Evolutionary conservation across 92 coral and sea anemone genomes (phyloP).

Genomic region (Heliopora coerulea): DNA sequence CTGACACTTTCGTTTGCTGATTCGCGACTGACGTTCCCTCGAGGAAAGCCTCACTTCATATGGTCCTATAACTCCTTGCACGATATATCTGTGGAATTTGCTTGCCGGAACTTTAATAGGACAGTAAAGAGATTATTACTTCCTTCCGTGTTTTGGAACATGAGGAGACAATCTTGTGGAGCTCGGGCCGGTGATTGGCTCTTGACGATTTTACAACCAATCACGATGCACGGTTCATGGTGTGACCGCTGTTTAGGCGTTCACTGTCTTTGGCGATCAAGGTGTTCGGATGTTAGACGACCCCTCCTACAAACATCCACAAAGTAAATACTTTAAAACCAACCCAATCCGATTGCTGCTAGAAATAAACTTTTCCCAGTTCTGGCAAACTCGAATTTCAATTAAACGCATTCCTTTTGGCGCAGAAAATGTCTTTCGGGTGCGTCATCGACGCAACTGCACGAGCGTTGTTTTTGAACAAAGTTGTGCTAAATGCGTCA

Average conservation of each 20-base stretch:
- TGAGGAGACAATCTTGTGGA: constrained; percentile 7
- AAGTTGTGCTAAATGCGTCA: background rate
- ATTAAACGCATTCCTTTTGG: background rate
- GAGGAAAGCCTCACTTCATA: background rate
- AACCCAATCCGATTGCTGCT: constrained; percentile 29
- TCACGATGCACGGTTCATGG: constrained; percentile 33
- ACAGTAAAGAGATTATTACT: constrained; percentile 20
- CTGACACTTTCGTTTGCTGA: background rate
- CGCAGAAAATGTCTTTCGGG: background rate
- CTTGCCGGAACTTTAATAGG: constrained; percentile 17
- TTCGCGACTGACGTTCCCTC: background rate
- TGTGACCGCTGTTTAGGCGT: background rate
- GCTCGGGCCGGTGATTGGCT: constrained; percentile 69
- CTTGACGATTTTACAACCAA: constrained; percentile 60
- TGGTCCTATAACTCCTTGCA: background rate
- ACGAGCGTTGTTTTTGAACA: too few species aligned
- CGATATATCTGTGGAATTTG: background rate
- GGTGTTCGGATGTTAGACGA: background rate
- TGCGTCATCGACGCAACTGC: too few species aligned
- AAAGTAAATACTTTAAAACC: constrained; percentile 26
- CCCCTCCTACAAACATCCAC: background rate
- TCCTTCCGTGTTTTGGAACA: constrained; percentile 32
- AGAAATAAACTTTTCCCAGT: background rate
- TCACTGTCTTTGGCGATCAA: background rate
- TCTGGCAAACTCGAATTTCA: background rate